These are phyloP conservation scores for Volucella bombylans DNA, from an alignment of 2,888 invertebrate species.

Conservation along the genomic window DNA sequence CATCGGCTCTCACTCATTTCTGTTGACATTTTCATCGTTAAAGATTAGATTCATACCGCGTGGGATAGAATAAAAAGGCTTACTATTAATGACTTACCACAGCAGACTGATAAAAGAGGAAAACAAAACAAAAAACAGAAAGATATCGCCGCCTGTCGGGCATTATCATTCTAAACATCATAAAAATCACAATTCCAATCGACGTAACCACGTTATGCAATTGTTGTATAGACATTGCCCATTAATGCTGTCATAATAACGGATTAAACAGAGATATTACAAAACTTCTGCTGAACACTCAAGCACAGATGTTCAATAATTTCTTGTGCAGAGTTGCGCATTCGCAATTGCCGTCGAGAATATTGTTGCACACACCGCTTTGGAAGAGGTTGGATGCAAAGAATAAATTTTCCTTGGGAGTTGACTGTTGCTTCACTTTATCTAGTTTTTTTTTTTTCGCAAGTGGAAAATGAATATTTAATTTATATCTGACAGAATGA, in stretches of 20 bases:
- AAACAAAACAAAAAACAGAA: neutral
- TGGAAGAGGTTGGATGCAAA: constrained; percentile 43
- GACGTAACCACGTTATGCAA: constrained; percentile 64
- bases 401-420: constrained; percentile 54
- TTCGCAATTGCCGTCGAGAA: constrained; percentile 42
- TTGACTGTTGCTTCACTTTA: constrained; percentile 40
- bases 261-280: constrained; percentile 62
- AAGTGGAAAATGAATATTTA: no score
- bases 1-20: neutral
- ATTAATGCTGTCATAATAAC: constrained; percentile 64
- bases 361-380: constrained; percentile 9
- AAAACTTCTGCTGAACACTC: constrained; percentile 60
- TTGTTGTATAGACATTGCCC: constrained; percentile 62
- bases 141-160: neutral
- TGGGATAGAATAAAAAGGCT: neutral
- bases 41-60: neutral
- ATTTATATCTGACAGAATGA: no score
- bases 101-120: neutral
- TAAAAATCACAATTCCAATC: constrained; percentile 43
- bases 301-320: constrained; percentile 67
- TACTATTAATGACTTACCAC: neutral
- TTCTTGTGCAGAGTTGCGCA: constrained; percentile 37
- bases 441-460: neutral
- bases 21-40: neutral
- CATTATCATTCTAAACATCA: constrained; percentile 38